A percentile compares a stretch with the other conserved stretches of the same genome.
Conservation (phyloP, 2,888 invertebrate genomes). For the Vannuccia rotundouncinata region DNA sequence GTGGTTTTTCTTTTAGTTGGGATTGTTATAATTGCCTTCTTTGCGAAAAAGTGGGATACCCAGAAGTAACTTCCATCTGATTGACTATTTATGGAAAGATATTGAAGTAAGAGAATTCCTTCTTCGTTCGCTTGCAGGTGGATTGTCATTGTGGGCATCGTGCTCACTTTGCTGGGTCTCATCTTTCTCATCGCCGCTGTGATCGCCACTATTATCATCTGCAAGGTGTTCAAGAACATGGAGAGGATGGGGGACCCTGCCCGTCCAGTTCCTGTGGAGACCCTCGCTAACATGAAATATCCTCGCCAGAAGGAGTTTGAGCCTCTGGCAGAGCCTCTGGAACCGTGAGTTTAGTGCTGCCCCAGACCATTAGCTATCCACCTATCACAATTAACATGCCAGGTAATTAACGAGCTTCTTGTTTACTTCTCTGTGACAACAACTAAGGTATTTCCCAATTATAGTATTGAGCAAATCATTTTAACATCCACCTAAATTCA, state of each 20-base stretch:
- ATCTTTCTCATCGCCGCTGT: background rate
- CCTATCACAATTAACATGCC: too few relatives aligned
- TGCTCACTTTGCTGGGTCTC: background rate
- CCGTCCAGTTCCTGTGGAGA: background rate
- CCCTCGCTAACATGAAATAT: background rate
- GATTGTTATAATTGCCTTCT: background rate
- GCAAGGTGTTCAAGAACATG: background rate
- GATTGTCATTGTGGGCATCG: background rate
- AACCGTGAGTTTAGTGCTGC: background rate
- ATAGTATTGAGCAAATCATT: too few relatives aligned
- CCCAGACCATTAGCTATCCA: too few relatives aligned
- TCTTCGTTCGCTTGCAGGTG: background rate
- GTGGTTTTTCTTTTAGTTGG: background rate
- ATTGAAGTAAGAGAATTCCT: too few relatives aligned
- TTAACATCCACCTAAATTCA: too few relatives aligned
- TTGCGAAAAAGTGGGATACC: background rate
- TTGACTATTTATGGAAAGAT: too few relatives aligned
- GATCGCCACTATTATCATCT: background rate
- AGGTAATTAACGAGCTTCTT: too few relatives aligned
- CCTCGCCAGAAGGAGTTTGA: background rate
- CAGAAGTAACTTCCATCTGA: background rate
- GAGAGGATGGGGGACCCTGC: background rate
- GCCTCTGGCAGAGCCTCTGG: background rate
- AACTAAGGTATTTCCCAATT: too few relatives aligned
- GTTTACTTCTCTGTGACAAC: too few relatives aligned